Percentiles rank a stretch among this genome's conserved stretches.
These are phyloP conservation scores for Donacobius atricapilla DNA, from an alignment of 2,113 vertebrate species.

Conservation along the genomic window DNA sequence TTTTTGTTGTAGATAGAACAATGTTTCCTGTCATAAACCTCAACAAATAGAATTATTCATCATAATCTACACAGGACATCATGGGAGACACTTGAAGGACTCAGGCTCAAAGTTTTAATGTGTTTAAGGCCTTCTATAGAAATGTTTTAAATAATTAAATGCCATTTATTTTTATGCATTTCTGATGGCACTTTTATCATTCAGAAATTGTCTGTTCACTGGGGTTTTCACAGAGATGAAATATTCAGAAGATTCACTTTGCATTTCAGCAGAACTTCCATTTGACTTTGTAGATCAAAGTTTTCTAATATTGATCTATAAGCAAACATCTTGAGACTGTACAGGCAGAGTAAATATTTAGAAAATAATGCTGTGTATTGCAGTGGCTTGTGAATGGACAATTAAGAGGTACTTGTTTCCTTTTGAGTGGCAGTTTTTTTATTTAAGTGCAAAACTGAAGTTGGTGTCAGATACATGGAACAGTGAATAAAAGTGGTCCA, in stretches of 20 bases:
- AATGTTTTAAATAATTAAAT: constrained; percentile 36
- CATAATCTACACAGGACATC: not conserved
- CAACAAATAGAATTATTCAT: not conserved
- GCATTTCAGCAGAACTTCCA: not conserved
- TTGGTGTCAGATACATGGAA: not conserved
- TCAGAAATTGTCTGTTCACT: not conserved
- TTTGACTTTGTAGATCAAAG: not conserved
- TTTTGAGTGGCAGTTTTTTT: not conserved
- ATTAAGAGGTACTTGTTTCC: not conserved
- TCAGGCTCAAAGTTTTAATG: not conserved
- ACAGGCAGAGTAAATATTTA: constrained; percentile 11
- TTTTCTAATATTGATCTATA: not conserved
- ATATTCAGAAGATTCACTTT: constrained; percentile 26
- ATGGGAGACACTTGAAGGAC: not conserved
- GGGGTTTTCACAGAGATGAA: constrained; percentile 14
- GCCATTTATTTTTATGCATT: constrained; percentile 6
- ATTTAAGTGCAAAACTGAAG: not conserved
- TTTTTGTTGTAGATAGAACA: not conserved
- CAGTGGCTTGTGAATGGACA: not conserved
- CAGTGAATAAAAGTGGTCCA: not conserved
- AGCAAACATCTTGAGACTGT: constrained; percentile 14
- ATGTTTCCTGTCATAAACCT: not conserved
- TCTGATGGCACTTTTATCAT: not conserved
- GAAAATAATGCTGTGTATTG: not conserved
- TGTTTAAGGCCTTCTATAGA: not conserved